A percentile compares a stretch with the other conserved stretches of the same genome.
phyloP scores from a whole-genome alignment of 2,888 invertebrate genomes.

The Campopleginae sp. region DNA sequence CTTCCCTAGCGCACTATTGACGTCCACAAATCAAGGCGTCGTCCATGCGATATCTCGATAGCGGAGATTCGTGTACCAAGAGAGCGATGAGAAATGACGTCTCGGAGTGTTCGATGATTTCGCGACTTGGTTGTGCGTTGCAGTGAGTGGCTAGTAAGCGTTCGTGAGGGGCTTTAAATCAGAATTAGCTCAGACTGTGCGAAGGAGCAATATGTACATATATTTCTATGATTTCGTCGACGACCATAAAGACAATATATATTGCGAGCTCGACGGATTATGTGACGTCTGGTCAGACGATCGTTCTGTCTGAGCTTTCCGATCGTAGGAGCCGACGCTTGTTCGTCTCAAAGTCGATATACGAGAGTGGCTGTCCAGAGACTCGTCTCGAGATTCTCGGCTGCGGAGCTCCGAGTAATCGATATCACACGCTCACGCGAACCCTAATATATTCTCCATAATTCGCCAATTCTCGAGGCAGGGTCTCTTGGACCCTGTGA shows the following conservation, averaged over 20 bases:
- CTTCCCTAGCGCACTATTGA: conserved; percentile 78
- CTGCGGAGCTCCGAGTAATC: conserved; percentile 30
- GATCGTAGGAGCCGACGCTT: conserved; percentile 57
- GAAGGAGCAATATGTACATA: conserved; percentile 53
- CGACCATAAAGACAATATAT: conserved; percentile 17
- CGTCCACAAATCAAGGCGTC: conserved; percentile 82
- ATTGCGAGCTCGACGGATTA: conserved; percentile 5
- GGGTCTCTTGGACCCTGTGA: no score
- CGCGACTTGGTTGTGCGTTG: conserved; percentile 31
- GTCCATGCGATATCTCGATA: conserved; percentile 79
- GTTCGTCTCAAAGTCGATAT: conserved; percentile 35
- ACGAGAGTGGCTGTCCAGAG: conserved; percentile 48
- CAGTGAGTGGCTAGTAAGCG: conserved; percentile 40
- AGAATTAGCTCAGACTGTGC: conserved; percentile 62
- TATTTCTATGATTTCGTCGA: background rate
- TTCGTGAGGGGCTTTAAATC: conserved; percentile 62
- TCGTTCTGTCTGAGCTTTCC: conserved; percentile 40
- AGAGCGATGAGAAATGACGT: conserved; percentile 15
- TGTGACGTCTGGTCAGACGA: conserved; percentile 50
- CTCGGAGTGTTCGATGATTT: conserved; percentile 59
- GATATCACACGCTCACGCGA: conserved; percentile 20
- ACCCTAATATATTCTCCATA: conserved; percentile 20
- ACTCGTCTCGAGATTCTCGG: conserved; percentile 12
- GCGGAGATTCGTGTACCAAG: conserved; percentile 56
- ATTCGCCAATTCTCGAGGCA: conserved; percentile 28